Base-by-base conservation (phyloP, 2,888 invertebrate species). In the Epirrhoe tristata region DNA sequence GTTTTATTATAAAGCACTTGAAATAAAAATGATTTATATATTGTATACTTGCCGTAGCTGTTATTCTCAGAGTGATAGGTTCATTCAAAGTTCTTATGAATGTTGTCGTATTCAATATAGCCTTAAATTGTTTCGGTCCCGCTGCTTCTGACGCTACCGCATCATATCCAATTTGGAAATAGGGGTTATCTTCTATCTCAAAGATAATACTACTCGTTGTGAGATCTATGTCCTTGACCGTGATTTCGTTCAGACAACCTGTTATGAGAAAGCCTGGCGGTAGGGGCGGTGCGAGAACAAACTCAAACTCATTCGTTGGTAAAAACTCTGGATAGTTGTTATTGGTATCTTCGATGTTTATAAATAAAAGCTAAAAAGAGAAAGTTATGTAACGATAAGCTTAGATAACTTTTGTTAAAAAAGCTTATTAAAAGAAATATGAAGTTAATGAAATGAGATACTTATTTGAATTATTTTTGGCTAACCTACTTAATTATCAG, bases 171-270 rank as follows among this genome's bases (percentile, higher is more conserved):
- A 94, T 87, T 80, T 88, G 86, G 67, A 94, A 88, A 68, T 86
- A 82, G 6, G 82, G 79, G 61, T 90, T 92, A 7, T 87, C 85
- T 63, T 88, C 81, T 6, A 93, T 84, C 10, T 69, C 67, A 58
- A 92, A 93, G 16, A 83, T 80, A 39, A 94, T 90, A 74, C 79
- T 79, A 24, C 81, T 70, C 0, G 93, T 95, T 0, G 94, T 93
- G 8, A 95, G 88, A 77, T 95, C 95, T 31, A 94, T 86, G 76
- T 95, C 95, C 73, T 87, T 82, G 0, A 88, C 94, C 54, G 77
- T 80, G 10, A 95, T 87, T 34, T 84, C 81, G 51, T 89, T 85
- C n/a, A 88, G 80, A 58, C 90, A 89, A 10, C 87, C 82, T 0
- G 94, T 90, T 32, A 95, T 78, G 14, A 85, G 75, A 65, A 82